Base-by-base conservation (phyloP, 2,888 invertebrate genomes). In the Scaptomyza tumidula region DNA sequence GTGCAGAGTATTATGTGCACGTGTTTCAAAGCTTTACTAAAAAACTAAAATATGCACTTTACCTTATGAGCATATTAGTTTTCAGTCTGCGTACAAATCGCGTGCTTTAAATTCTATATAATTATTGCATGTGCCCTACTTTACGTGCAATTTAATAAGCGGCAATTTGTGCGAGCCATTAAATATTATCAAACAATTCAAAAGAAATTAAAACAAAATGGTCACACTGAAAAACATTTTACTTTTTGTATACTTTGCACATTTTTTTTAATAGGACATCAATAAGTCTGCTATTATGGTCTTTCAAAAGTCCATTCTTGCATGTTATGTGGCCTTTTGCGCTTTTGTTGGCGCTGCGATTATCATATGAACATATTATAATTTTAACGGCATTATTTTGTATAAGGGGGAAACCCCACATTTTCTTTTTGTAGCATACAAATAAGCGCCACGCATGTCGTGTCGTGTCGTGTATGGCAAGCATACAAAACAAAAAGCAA, bases 281-380 rank as follows among this genome's bases (percentile, higher is more conserved):
- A 35, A 10, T 13, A 19, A 1, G 57, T 29, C 43, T 13, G 14
- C 6, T 16, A 35, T 10, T 35, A 1, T 43, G 16, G 11, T 7
- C 16, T 1, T 27, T 11, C n/a, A 1, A 1, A 7, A 24, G 27
- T 10, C 13, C 24, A 43, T 16, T 41, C 56, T 73, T 67, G 82
- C 85, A 86, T 86, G 87, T 84, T 44, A 46, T 59, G 67, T 41
- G 74, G 59, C 31, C 52, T 57, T 75, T 73, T 68, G 45, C 41
- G 43, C 50, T 55, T 10, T 35, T 13, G 35, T 50, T 58, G 53
- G 46, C 27, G 6, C 7, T 45, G 58, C 3, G 73, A 72, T 77
- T 75, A 75, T 75, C 75, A 65, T 62, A 59, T 62, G 67, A 66
- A 58, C 72, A 72, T 70, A 59, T 58, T 74, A 62, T 53, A 65